Conservation (phyloP, 2,888 invertebrate species). For the Zonitis immaculata region DNA sequence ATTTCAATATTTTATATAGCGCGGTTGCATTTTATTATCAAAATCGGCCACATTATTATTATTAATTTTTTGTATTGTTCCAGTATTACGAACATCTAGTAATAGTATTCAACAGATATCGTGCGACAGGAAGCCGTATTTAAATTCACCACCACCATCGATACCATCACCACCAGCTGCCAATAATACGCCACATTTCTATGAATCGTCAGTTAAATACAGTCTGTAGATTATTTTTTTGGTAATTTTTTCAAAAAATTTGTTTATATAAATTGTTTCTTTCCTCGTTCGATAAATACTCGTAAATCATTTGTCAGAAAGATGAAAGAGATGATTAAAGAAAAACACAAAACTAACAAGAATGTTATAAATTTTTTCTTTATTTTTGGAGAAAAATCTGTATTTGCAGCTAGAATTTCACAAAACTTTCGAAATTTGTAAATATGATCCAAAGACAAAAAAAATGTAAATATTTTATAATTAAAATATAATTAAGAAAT, state of each 20-base stretch:
- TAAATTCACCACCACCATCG: conserved; percentile 52
- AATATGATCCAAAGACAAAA: background rate
- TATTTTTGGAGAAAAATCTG: background rate
- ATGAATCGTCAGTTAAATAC: conserved; percentile 42
- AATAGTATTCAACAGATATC: conserved; percentile 46
- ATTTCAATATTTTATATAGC: too few relatives aligned
- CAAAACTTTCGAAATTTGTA: too few relatives aligned
- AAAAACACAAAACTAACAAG: background rate
- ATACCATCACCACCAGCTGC: conserved; percentile 50
- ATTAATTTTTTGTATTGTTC: conserved; percentile 26
- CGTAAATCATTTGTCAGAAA: background rate
- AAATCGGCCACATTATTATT: background rate
- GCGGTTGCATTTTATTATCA: background rate
- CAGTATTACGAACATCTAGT: conserved; percentile 44
- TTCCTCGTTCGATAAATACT: background rate
- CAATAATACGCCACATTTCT: conserved; percentile 43
- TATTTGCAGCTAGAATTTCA: background rate
- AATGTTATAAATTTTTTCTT: background rate
- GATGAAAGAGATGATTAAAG: background rate
- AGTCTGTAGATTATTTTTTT: conserved; percentile 27
- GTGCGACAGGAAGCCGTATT: conserved; percentile 58
- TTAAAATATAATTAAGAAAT: conserved; percentile 6
- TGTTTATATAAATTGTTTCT: background rate
- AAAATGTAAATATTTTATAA: conserved; percentile 1
- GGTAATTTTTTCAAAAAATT: background rate